Evolutionary conservation across 2,888 invertebrate species (phyloP), one percentile per base, ranked within the genome.

Genomic region (Euclidia mi): DNA sequence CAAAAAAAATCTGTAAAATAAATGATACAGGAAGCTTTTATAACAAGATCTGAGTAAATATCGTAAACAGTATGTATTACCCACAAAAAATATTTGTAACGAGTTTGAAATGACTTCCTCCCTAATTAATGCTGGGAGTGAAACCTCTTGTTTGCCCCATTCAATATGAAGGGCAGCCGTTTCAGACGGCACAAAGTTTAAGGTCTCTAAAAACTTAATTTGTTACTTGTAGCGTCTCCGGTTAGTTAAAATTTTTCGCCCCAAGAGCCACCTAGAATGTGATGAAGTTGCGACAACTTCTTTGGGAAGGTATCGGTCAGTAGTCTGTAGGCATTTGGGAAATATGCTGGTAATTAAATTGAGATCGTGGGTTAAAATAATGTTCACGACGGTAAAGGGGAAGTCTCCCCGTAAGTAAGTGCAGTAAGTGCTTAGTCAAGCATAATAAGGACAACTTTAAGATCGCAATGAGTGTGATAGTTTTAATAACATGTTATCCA

Each of bases 221-320:
- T 59, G 42, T 63, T 60, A 43, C 53, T 76, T 59, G 42, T 63
- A 63, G 45, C 53, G 64, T 62, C 61, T 61, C 42, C 46, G 56
- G 69, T 61, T 78, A 76, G 74, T 82, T 83, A 79, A 79, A 79
- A 78, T 82, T 79, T 83, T 78, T 69, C 53, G 66, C 65, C 57
- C 53, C 38, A 51, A 56, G 46, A 46, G 52, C 43, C 6, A 25
- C 52, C 60, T 60, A 76, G 63, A 71, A 76, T 71, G 76, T 73
- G 57, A 81, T 77, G 65, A 72, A 70, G 64, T 66, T 70, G 57
- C 35, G 12, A 10, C 34, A 44, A 47, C 45, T 14, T 37, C 28
- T 11, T n/a, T 43, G 2, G 9, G 2, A 15, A 7, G 31, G n/a
- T 17, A 31, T 17, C n/a, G n/a, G n/a, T n/a, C n/a, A n/a, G n/a